A percentile compares a stretch with the other conserved stretches of the same genome.
Conservation (phyloP, 2,888 invertebrate species). For the Eilema sororculum region DNA sequence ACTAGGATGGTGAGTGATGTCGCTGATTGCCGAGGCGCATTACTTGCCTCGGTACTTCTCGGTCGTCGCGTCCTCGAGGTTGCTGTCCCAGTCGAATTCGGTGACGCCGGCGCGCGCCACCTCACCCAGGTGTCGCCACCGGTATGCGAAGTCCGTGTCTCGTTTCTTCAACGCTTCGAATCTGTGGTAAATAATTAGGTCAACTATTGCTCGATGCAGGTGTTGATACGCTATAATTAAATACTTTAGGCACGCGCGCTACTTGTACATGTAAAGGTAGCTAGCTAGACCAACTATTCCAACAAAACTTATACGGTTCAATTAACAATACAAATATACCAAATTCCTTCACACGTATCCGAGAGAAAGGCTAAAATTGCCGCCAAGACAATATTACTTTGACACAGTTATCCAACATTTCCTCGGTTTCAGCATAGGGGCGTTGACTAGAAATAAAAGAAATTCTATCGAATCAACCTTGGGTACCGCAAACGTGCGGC, state of each 20-base stretch:
- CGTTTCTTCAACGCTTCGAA: slow-evolving; percentile 93
- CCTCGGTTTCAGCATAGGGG: slow-evolving; percentile 24
- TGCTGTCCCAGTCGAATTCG: slow-evolving; percentile 96
- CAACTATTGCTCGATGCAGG: slow-evolving; percentile 27
- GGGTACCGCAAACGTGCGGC: slow-evolving; percentile 53
- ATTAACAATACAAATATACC: slow-evolving; percentile 38
- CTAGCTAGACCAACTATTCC: background rate
- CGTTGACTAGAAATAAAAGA: slow-evolving; percentile 48
- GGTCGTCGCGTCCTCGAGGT: slow-evolving; percentile 90
- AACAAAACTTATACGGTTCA: slow-evolving; percentile 41
- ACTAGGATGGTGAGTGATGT: slow-evolving; percentile 56
- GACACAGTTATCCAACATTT: slow-evolving; percentile 40
- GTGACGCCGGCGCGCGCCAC: slow-evolving; percentile 92
- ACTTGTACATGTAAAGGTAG: background rate
- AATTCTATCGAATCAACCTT: slow-evolving; percentile 50
- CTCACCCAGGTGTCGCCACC: slow-evolving; percentile 94
- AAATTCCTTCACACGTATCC: slow-evolving; percentile 15
- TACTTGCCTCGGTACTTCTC: slow-evolving; percentile 82
- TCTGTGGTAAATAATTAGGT: slow-evolving; percentile 73
- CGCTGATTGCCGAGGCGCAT: slow-evolving; percentile 25
- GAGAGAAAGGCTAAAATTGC: slow-evolving; percentile 26
- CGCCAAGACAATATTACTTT: slow-evolving; percentile 44
- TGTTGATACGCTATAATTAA: slow-evolving; percentile 29
- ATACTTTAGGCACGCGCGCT: slow-evolving; percentile 27
- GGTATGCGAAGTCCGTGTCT: slow-evolving; percentile 93